Percentiles rank a stretch among this genome's conserved stretches.
Evolutionary conservation across 1,140 invertebrate species (phyloP).

Genomic region (Ditylenchus dipsaci): DNA sequence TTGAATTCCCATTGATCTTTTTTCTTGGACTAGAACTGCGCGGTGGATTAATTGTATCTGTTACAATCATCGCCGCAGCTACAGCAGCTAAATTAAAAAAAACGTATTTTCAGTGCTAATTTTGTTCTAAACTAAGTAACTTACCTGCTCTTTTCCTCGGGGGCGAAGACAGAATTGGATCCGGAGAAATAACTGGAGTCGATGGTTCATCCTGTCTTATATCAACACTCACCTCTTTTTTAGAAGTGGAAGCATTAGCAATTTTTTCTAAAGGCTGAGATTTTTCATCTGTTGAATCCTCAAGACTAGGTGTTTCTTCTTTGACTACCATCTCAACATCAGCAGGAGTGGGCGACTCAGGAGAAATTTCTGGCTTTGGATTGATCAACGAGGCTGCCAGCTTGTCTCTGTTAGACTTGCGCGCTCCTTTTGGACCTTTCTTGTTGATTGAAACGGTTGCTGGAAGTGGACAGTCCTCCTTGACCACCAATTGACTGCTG

Average conservation of each 20-base stretch:
- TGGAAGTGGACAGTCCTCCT: no score
- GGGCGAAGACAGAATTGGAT: background rate
- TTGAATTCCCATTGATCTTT: background rate
- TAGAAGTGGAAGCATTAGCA: background rate
- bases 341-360: no score
- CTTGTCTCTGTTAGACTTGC: background rate
- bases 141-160: background rate
- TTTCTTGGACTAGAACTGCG: constrained; percentile 11
- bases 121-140: no score
- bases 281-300: no score
- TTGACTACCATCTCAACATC: no score
- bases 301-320: no score
- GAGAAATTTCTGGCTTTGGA: no score
- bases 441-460: background rate
- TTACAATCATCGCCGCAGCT: constrained; percentile 7
- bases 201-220: background rate
- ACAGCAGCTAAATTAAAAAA: constrained; percentile 2
- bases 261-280: background rate
- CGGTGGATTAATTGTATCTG: constrained; percentile 9
- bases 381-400: no score
- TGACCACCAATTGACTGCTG: no score
- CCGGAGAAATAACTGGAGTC: background rate
- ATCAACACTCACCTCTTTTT: background rate
- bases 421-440: background rate
- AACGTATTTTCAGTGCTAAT: no score